A percentile compares a stretch with the other conserved stretches of the same genome.
These are phyloP conservation scores for Orchesella flavescens DNA, from an alignment of 2,888 invertebrate species.

Conservation along the genomic window DNA sequence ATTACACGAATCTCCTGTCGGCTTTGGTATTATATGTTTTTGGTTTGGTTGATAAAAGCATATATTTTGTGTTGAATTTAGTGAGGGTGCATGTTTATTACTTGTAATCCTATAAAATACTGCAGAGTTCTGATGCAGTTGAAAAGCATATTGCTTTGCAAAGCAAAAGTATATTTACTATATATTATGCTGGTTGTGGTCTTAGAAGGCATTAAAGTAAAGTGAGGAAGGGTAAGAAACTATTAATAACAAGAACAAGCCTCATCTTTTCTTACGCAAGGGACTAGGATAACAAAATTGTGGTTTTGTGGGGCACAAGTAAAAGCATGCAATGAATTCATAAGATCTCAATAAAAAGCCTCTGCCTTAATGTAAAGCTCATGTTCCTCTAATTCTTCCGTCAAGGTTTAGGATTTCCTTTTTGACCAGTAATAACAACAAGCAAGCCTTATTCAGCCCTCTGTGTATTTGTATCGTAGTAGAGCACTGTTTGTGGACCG, in stretches of 20 bases:
- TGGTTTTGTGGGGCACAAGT: slow-evolving; percentile 42
- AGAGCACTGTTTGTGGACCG: neutral
- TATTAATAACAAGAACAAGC: neutral
- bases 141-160: neutral
- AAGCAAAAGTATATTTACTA: neutral
- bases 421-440: slow-evolving; percentile 36
- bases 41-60: slow-evolving; percentile 1
- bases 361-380: slow-evolving; percentile 30
- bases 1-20: slow-evolving; percentile 8
- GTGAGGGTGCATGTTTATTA: neutral
- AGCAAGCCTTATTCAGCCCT: neutral
- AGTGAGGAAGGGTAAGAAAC: slow-evolving; percentile 21
- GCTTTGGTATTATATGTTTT: neutral
- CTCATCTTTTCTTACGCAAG: neutral
- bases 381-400: slow-evolving; percentile 32
- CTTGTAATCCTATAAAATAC: slow-evolving; percentile 17
- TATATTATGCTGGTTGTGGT: neutral
- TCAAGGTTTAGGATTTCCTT: slow-evolving; percentile 36
- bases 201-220: slow-evolving; percentile 20
- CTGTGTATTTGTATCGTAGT: neutral
- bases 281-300: slow-evolving; percentile 43
- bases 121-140: neutral
- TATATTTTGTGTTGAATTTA: neutral
- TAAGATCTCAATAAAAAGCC: slow-evolving; percentile 31
- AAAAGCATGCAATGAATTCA: neutral